phyloP scores from a whole-genome alignment of 2,888 invertebrate genomes.

The Sipunculus nudus region DNA sequence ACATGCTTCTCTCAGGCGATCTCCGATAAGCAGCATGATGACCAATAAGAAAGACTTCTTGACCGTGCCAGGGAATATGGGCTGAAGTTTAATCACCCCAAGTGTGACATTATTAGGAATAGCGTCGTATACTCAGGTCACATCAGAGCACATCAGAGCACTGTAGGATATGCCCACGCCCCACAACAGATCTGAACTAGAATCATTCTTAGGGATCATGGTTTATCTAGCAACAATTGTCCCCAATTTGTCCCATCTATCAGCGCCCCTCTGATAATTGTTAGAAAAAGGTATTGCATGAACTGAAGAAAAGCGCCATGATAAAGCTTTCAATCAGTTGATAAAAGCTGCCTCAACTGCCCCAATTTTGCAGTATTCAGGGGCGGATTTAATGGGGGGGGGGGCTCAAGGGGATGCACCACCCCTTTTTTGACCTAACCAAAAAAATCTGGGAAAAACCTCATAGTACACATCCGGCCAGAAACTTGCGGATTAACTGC shows the following conservation, averaged over 20 bases:
- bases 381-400: too few species aligned
- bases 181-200: not conserved
- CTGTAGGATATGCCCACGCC: slow-evolving; percentile 28
- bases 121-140: not conserved
- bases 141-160: slow-evolving; percentile 23
- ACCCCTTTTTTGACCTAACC: too few species aligned
- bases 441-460: too few species aligned
- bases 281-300: not conserved
- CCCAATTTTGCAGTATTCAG: not conserved
- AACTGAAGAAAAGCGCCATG: not conserved
- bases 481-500: too few species aligned
- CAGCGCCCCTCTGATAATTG: slow-evolving; percentile 12
- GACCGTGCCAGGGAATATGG: too few species aligned
- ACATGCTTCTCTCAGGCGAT: slow-evolving; percentile 1
- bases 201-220: slow-evolving; percentile 31
- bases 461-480: too few species aligned
- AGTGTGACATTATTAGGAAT: not conserved
- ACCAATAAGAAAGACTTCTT: not conserved
- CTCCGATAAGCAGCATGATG: slow-evolving; percentile 2
- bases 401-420: too few species aligned
- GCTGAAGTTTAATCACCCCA: too few species aligned
- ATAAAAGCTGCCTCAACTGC: not conserved
- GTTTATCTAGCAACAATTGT: slow-evolving; percentile 37
- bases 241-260: slow-evolving; percentile 31
- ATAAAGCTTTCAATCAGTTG: not conserved